A percentile compares a stretch with the other conserved stretches of the same genome.
Conservation (phyloP, 2,113 vertebrate species). For the Hippocampus barbouri region DNA sequence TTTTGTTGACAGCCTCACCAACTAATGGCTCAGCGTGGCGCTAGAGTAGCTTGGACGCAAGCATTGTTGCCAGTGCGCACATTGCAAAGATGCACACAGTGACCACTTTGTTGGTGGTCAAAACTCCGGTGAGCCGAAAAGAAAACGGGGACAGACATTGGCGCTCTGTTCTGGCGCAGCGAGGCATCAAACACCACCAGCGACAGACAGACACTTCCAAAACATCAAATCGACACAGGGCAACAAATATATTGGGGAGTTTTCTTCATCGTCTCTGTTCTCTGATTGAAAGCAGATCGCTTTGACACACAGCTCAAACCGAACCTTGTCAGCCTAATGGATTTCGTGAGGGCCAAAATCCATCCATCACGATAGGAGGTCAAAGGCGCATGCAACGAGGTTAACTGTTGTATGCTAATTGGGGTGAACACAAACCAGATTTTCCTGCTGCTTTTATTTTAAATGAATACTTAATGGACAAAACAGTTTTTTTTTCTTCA, state of each 20-base stretch:
- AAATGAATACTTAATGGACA: neutral
- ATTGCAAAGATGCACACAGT: conserved; percentile 51
- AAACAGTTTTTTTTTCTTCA: neutral
- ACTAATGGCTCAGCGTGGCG: conserved; percentile 56
- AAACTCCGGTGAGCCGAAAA: conserved; percentile 44
- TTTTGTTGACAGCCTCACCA: conserved; percentile 58
- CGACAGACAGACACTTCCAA: conserved; percentile 11
- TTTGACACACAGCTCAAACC: conserved; percentile 17
- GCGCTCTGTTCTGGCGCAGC: conserved; percentile 62
- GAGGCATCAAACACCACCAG: conserved; percentile 55
- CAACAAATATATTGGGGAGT: conserved; percentile 1
- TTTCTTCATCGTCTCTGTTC: conserved; percentile 11
- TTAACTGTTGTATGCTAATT: conserved; percentile 1
- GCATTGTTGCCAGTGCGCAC: conserved; percentile 46
- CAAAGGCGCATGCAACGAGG: conserved; percentile 10
- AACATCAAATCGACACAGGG: neutral
- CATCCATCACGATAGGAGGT: conserved; percentile 31
- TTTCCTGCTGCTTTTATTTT: neutral
- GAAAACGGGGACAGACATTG: conserved; percentile 56
- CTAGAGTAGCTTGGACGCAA: conserved; percentile 37
- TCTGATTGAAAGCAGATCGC: conserved; percentile 29
- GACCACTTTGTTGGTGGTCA: conserved; percentile 58
- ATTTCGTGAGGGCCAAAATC: conserved; percentile 3
- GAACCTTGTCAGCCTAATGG: conserved; percentile 2
- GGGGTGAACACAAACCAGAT: conserved; percentile 9